Percentiles rank a stretch among this genome's conserved stretches.
Conservation (phyloP, 2,888 invertebrate species). For the Metellina segmentata region DNA sequence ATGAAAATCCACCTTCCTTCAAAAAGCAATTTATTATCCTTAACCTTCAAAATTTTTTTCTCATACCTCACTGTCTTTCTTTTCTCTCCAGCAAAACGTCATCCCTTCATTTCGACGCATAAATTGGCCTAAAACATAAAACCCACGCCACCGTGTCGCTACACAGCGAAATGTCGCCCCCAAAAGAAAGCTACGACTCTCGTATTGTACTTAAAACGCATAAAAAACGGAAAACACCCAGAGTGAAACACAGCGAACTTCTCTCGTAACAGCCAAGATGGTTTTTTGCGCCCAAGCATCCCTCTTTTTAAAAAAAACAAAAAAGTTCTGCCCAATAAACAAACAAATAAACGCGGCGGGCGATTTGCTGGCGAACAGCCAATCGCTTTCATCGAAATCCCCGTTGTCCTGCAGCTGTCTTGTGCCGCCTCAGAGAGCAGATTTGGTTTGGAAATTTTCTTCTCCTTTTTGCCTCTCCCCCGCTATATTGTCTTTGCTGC, state of each 20-base stretch:
- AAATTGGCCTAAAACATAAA: constrained; percentile 73
- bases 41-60: constrained; percentile 2
- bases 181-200: constrained; percentile 52
- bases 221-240: constrained; percentile 20
- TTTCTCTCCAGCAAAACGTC: constrained; percentile 33
- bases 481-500: constrained; percentile 73
- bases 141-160: constrained; percentile 50
- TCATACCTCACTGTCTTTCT: not conserved
- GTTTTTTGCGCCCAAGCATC: not conserved
- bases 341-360: constrained; percentile 43
- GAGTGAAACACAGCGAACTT: constrained; percentile 12
- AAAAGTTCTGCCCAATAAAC: constrained; percentile 51
- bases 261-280: constrained; percentile 42
- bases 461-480: constrained; percentile 23
- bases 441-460: constrained; percentile 77
- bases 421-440: constrained; percentile 71
- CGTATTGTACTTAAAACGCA: constrained; percentile 67
- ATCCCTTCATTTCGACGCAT: constrained; percentile 64
- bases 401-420: constrained; percentile 74
- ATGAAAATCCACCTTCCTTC: constrained; percentile 18
- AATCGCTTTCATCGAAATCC: constrained; percentile 68
- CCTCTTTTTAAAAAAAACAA: constrained; percentile 1
- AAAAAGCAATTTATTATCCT: constrained; percentile 52
- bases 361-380: constrained; percentile 74
- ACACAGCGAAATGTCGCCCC: constrained; percentile 42